Evolutionary conservation across 2,888 invertebrate species (phyloP), one percentile per base, ranked within the genome.

Genomic region (Xanthia icteritia): DNA sequence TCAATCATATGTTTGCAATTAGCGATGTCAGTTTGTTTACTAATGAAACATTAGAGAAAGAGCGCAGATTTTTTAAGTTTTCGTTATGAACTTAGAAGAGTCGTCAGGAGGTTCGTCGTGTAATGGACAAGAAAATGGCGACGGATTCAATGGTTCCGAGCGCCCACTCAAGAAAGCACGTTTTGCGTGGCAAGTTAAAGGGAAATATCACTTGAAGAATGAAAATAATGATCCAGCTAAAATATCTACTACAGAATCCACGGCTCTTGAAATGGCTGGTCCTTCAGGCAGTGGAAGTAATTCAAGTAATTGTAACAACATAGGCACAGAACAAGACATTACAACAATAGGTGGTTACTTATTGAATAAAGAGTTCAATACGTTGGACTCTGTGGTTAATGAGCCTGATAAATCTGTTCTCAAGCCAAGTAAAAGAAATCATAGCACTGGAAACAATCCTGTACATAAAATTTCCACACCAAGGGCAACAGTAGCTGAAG

Each of bases 101-200:
- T 92, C 92, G 77, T 81, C 89, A 83, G 97, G 95, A 79, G 96
- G 97, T 88, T 94, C 97, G 81, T 97, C 97, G 81, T 94, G 95
- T 89, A 96, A 95, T 92, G 94, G 94, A 91, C 95, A 94, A 93
- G 96, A 97, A 93, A 95, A 96, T 95, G 95, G 97, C 96, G 95
- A 96, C 95, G 95, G 92, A 84, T 91, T 93, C 75, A 91, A 92
- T 90, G 97, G 97, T 86, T 94, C 95, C 77, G 97, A 97, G 89
- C 97, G 97, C 93, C 97, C 97, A 90, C 95, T 97, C 87, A 97
- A 97, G 92, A 97, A 97, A 93, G 97, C 97, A 78, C 96, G 97
- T 89, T 97, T 97, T 93, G 96, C 97, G 75, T 97, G 97, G 97
- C 97, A 97, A 96, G 97, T 97, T 79, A 97, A 97, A 94, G 97